Base-by-base conservation (phyloP, 2,797 vertebrate genomes). In the Rhadinocentrus ornatus region DNA sequence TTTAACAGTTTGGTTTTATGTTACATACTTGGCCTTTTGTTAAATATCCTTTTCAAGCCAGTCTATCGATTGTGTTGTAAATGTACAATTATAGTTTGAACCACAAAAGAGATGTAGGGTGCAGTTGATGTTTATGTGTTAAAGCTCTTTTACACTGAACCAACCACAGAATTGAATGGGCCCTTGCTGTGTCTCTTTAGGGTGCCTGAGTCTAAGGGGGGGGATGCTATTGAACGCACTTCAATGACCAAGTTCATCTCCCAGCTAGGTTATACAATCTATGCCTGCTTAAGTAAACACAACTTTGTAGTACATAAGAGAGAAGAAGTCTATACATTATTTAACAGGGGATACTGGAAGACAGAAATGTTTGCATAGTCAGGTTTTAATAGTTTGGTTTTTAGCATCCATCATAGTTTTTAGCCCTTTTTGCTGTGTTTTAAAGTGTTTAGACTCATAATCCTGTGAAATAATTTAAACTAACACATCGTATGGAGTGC, bases 31-130 rank as follows among this genome's bases (percentile, higher is more conserved):
- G 66, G 77, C 69, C 29, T 65, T 75, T 61, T 69, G 65, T 73
- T 67, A 69, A 85, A 83, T 71, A 75, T 73, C 65, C 66, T 63
- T 76, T 82, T 62, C 63, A 26, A 44, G 52, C 58, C 52, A 44
- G 44, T n/a, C 44, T 68, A 80, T 81, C 81, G 81, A 84, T 84
- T 86, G 22, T 62, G 72, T 63, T 63, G 64, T 50, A 60, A 86
- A 76, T 66, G 73, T 59, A 77, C 81, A 71, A 81, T 81, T 71
- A n/a, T n/a, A 69, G 58, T 55, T 48, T 50, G 58, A 68, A 34
- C 56, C 39, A 48, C 29, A 16, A 68, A 62, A 57, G 27, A 84
- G 59, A 81, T 69, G 88, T 69, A 70, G 46, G 48, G 41, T 41
- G 64, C 50, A 20, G 7, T n/a, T 34, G 22, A 41, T 48, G 29